Base-by-base conservation (phyloP, 2,113 vertebrate genomes). In the Dromaius novaehollandiae region DNA sequence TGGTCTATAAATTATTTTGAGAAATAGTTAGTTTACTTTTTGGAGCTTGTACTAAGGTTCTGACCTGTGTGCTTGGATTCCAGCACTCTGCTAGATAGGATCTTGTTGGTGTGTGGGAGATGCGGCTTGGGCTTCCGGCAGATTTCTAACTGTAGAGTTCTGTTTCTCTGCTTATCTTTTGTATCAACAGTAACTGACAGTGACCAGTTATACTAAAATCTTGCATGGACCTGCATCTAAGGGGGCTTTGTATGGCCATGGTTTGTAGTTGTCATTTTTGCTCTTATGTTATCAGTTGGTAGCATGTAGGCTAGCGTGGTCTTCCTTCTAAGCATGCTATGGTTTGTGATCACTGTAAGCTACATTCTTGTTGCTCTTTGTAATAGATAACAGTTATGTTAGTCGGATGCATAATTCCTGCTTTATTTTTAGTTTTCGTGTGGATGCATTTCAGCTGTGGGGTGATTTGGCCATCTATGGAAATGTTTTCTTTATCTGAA, bases 401-500 rank as follows among this genome's bases (percentile, higher is more conserved):
- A 82, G 74, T 61, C 89, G 88, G 65, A 90, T 93, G 40, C 70
- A 58, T 89, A 92, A 87, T 95, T 95, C 50, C 56, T 84, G 81
- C 58, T 94, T 93, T 96, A 88, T 88, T 95, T 96, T 95, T 94
- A 87, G 74, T 4, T 79, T 86, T 83, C 89, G 42, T 92, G 69
- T 94, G 83, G 77, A 86, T 75, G 22, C 38, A 26, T 89, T 92
- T 96, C 77, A 82, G 22, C 80, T 90, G 48, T 87, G 65, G 38
- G 38, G 78, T 93, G 74, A 81, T 87, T 89, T 91, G 88, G 25
- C 86, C 77, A 84, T 92, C 73, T 95, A 86, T 93, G 90, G 83
- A 89, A 86, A 82, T 80, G 58, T 82, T 93, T 92, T 84, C 69
- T 92, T 74, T 90, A 66, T 42, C 48, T 76, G 77, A 79, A 58